Evolutionary conservation across 2,797 vertebrate species (phyloP).

Genomic region (Chiloscyllium punctatum): DNA sequence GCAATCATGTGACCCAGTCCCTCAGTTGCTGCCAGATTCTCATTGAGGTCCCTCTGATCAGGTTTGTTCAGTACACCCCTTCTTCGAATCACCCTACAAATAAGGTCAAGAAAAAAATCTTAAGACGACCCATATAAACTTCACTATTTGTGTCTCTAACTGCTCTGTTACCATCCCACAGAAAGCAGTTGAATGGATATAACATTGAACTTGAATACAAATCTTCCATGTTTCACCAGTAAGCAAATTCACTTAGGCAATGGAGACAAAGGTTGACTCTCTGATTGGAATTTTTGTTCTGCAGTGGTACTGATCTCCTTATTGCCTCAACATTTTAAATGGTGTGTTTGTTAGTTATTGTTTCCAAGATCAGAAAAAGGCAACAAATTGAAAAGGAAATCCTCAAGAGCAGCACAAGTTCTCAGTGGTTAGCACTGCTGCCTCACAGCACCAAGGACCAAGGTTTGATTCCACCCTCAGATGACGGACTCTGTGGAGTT

Average conservation of each 20-base stretch:
- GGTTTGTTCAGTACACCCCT: constrained; percentile 61
- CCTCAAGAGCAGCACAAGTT: no score
- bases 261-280: no score
- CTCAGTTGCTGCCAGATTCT: constrained; percentile 73
- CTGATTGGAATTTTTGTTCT: background rate
- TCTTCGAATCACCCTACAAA: constrained; percentile 59
- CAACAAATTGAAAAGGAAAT: no score
- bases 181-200: background rate
- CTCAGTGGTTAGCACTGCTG: no score
- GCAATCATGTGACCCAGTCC: constrained; percentile 74
- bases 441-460: no score
- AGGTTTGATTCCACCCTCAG: no score
- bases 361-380: background rate
- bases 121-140: background rate
- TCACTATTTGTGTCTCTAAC: background rate
- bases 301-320: background rate
- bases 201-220: background rate
- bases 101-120: background rate
- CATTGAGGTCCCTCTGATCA: constrained; percentile 69
- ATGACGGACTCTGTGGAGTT: no score
- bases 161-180: background rate
- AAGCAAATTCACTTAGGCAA: background rate
- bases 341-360: background rate
- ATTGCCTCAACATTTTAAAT: background rate
- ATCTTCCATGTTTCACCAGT: background rate